A percentile compares a stretch with the other conserved stretches of the same genome.
phyloP scores from a whole-genome alignment of 2,888 invertebrate species.

The Apamea epomidion region DNA sequence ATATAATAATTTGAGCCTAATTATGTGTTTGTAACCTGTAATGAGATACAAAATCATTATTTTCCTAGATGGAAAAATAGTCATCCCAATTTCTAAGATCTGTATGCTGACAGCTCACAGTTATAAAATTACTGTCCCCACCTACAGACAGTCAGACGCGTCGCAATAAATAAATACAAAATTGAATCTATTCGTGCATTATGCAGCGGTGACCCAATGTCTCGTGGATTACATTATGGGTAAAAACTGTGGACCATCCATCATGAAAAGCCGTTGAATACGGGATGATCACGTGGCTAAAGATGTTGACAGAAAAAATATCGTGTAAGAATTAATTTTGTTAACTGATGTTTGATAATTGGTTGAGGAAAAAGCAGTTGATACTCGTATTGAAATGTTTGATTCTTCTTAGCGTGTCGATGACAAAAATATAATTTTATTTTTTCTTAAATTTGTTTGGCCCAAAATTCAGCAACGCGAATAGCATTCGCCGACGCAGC shows the following conservation, averaged over 20 bases:
- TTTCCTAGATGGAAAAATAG: neutral
- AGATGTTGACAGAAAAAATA: slow-evolving; percentile 26
- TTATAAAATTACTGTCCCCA: neutral
- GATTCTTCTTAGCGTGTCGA: neutral
- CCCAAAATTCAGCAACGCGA: no score
- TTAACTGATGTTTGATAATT: neutral
- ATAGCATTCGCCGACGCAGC: no score
- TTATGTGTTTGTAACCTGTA: neutral
- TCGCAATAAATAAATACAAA: slow-evolving; percentile 49
- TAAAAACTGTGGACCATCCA: slow-evolving; percentile 73
- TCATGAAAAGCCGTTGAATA: slow-evolving; percentile 67
- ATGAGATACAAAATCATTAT: neutral
- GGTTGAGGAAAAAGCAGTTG: neutral
- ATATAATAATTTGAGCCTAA: neutral
- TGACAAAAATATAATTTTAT: no score
- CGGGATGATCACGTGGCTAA: slow-evolving; percentile 57
- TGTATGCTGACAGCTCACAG: neutral
- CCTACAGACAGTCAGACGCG: neutral
- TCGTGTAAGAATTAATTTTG: neutral
- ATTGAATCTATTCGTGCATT: slow-evolving; percentile 70
- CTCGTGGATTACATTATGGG: slow-evolving; percentile 69
- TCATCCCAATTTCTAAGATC: neutral
- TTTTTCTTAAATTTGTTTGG: no score
- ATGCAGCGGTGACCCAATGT: slow-evolving; percentile 80
- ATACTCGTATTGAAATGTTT: neutral